Conservation (phyloP, 2,797 vertebrate genomes). For the Rhabdomys pumilio region DNA sequence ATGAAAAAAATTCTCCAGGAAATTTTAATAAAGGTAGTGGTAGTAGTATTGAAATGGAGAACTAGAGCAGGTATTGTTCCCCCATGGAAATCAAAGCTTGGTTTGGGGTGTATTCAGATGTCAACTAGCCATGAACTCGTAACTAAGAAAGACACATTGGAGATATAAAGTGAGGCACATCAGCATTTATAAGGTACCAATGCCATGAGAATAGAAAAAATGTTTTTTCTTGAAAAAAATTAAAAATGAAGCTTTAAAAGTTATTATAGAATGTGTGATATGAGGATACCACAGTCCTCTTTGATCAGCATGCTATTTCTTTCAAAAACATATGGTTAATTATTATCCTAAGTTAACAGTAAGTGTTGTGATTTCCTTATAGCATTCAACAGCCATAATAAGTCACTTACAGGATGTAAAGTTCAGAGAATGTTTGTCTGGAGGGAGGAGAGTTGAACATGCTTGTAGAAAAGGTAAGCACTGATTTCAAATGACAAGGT, state of each 20-base stretch:
- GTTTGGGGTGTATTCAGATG: neutral
- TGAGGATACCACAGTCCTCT: neutral
- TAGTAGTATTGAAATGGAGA: neutral
- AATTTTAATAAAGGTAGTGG: neutral
- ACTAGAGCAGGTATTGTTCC: neutral
- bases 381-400: constrained; percentile 36
- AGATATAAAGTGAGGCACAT: neutral
- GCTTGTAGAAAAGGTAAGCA: neutral
- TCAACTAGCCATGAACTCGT: neutral
- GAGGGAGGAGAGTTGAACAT: neutral
- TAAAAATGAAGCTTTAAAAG: neutral
- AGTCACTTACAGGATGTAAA: neutral
- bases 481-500: constrained; percentile 20
- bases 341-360: constrained; percentile 8
- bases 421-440: neutral
- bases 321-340: neutral
- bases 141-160: neutral
- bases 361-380: constrained; percentile 46
- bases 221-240: neutral
- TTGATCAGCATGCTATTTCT: neutral
- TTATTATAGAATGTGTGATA: neutral
- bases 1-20: neutral
- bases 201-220: neutral
- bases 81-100: neutral
- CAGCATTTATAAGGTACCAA: neutral